phyloP scores from a whole-genome alignment of 2,113 vertebrate genomes.

The Microtus ochrogaster region DNA sequence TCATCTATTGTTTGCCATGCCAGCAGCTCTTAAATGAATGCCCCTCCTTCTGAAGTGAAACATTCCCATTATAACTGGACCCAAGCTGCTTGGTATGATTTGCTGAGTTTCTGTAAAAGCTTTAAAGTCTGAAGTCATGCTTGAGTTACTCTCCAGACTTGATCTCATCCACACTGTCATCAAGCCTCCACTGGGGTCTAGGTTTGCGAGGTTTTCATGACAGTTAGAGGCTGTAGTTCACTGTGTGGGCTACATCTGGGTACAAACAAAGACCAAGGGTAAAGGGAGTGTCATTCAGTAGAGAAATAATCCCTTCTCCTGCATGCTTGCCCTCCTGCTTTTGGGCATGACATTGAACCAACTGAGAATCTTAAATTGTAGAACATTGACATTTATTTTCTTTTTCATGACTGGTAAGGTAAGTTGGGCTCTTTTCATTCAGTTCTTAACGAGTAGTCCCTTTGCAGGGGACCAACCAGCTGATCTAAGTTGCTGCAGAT shows the following conservation, averaged over 20 bases:
- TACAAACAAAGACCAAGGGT: not conserved
- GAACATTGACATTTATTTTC: not conserved
- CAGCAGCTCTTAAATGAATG: constrained; percentile 44
- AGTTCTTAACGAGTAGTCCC: not conserved
- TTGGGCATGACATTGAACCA: not conserved
- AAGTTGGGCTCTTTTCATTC: constrained; percentile 29
- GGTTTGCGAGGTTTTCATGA: not conserved
- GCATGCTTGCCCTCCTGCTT: not conserved
- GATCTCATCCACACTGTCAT: constrained; percentile 9
- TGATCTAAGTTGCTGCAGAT: not conserved
- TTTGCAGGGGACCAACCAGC: not conserved
- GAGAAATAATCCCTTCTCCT: not conserved
- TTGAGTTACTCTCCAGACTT: constrained; percentile 57
- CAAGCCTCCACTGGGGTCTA: not conserved
- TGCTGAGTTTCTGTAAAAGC: constrained; percentile 13
- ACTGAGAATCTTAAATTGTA: not conserved
- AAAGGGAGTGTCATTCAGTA: not conserved
- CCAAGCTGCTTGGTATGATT: not conserved
- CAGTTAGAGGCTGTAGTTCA: not conserved
- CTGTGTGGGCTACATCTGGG: not conserved
- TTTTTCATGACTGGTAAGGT: constrained; percentile 33
- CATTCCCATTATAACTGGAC: not conserved
- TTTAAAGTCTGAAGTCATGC: constrained; percentile 48
- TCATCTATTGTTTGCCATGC: constrained; percentile 50
- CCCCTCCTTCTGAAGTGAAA: constrained; percentile 48